Evolutionary conservation across 1,140 invertebrate genomes (phyloP).

Genomic region (Diabrotica virgifera): DNA sequence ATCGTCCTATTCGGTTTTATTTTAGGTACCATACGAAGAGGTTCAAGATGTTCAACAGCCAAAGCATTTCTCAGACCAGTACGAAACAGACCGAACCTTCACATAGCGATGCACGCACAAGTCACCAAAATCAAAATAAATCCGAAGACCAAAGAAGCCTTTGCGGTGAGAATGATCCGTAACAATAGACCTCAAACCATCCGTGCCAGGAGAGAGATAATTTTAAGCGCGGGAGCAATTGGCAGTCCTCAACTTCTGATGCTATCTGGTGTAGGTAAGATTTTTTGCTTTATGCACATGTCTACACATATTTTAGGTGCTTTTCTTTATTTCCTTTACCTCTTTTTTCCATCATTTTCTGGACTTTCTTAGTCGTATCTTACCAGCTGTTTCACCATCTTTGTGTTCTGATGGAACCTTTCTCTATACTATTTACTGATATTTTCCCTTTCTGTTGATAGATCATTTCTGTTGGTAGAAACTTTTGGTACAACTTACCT

Average conservation of each 20-base stretch:
- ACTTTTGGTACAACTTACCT: no score
- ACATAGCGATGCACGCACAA: constrained; percentile 76
- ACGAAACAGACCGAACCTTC: constrained; percentile 73
- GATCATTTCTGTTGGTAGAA: no score
- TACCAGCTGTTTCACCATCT: no score
- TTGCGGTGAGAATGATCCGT: constrained; percentile 72
- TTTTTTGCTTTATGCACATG: not conserved
- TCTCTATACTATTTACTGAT: no score
- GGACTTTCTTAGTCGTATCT: not conserved
- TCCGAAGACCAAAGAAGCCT: constrained; percentile 62
- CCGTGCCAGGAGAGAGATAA: constrained; percentile 70
- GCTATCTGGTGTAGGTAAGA: constrained; percentile 70
- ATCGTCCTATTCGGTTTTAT: not conserved
- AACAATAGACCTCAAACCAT: constrained; percentile 63
- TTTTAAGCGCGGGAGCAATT: constrained; percentile 78
- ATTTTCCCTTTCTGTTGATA: no score
- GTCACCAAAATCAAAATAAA: constrained; percentile 70
- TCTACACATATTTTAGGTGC: no score
- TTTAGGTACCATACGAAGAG: constrained; percentile 73
- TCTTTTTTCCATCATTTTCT: no score
- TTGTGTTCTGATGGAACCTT: no score
- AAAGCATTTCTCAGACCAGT: constrained; percentile 85
- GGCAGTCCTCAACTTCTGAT: constrained; percentile 83
- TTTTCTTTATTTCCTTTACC: no score
- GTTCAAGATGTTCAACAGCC: constrained; percentile 82